Percentiles rank a stretch among this genome's conserved stretches.
These are phyloP conservation scores for Episyrphus balteatus DNA, from an alignment of 1,140 invertebrate species.

Conservation along the genomic window DNA sequence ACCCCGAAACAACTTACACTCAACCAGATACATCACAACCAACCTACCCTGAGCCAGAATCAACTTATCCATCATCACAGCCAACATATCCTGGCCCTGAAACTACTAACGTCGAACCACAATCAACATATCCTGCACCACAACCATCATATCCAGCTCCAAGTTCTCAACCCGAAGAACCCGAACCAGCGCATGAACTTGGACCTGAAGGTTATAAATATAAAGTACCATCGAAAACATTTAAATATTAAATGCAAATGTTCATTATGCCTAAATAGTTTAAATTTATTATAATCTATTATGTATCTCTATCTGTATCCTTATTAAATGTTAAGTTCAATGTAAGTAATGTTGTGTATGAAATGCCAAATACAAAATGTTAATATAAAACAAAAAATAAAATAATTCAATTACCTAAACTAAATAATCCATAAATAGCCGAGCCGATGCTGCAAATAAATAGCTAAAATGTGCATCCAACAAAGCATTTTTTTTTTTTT, in stretches of 20 bases:
- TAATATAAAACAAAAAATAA: too few species aligned
- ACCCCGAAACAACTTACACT: constrained; percentile 1
- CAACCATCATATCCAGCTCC: constrained; percentile 8
- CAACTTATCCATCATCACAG: neutral
- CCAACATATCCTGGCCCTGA: constrained; percentile 3
- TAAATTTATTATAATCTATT: too few species aligned
- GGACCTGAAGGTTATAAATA: constrained; percentile 24
- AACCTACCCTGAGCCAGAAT: neutral
- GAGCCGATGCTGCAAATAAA: too few species aligned
- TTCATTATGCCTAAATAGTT: too few species aligned
- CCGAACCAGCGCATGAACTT: constrained; percentile 5
- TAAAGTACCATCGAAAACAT: constrained; percentile 17
- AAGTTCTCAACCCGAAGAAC: neutral
- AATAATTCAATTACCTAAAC: too few species aligned
- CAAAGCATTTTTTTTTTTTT: too few species aligned
- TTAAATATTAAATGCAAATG: constrained; percentile 11
- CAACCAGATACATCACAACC: neutral
- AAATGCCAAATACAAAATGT: too few species aligned
- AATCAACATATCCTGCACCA: neutral
- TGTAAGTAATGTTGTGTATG: too few species aligned
- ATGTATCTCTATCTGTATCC: too few species aligned
- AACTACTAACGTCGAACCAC: neutral
- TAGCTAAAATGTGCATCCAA: too few species aligned
- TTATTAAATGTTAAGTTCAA: too few species aligned
- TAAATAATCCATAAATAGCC: too few species aligned